These are phyloP conservation scores for Ceyx margarethae DNA, from an alignment of 2,113 vertebrate genomes.

Conservation along the genomic window DNA sequence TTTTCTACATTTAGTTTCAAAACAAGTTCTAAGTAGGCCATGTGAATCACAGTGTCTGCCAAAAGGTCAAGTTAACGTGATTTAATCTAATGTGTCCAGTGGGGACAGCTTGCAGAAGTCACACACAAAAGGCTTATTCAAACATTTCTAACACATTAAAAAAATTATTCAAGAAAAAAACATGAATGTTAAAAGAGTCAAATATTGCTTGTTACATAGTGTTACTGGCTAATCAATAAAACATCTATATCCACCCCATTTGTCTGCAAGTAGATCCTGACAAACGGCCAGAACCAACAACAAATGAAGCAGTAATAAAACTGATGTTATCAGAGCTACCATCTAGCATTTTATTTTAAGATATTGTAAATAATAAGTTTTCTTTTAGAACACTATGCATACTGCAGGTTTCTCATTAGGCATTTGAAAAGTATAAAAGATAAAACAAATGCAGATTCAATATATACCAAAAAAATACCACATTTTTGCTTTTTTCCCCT, in stretches of 20 bases:
- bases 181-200: not conserved
- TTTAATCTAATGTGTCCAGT: not conserved
- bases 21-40: constrained; percentile 14
- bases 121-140: not conserved
- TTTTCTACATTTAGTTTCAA: constrained; percentile 32
- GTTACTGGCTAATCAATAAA: not conserved
- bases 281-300: not conserved
- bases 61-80: constrained; percentile 4
- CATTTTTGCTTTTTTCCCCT: not conserved
- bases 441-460: not conserved
- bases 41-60: not conserved
- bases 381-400: not conserved
- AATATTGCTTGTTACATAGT: not conserved
- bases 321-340: not conserved
- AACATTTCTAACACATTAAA: not conserved
- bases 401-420: not conserved
- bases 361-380: not conserved
- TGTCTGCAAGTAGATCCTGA: not conserved
- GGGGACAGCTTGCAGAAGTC: not conserved
- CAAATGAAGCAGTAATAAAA: not conserved
- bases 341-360: not conserved
- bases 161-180: not conserved
- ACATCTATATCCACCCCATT: not conserved
- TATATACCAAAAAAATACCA: not conserved
- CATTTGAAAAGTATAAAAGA: not conserved